Conservation (phyloP, 2,888 invertebrate genomes). For the Aporophyla nigra region DNA sequence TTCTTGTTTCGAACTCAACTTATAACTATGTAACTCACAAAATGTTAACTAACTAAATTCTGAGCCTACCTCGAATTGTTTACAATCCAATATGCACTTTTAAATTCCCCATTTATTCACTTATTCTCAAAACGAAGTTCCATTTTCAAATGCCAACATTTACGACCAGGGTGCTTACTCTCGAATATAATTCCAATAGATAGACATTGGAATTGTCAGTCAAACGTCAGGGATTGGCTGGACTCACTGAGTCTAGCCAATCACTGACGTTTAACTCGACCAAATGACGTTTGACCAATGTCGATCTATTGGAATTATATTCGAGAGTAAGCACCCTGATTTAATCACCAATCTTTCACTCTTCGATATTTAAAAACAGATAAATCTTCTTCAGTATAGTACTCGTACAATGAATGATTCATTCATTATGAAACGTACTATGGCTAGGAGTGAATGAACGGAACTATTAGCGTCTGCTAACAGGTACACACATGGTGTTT, state of each 20-base stretch:
- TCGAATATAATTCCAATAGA: too few relatives aligned
- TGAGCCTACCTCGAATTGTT: neutral
- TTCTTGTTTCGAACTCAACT: neutral
- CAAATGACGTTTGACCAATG: too few relatives aligned
- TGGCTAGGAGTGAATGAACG: constrained; percentile 63
- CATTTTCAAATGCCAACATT: neutral
- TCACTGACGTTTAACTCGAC: too few relatives aligned
- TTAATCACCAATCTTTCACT: constrained; percentile 7
- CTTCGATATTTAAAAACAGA: constrained; percentile 13
- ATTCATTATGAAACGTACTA: constrained; percentile 52
- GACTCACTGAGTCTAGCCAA: too few relatives aligned
- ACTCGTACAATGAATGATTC: constrained; percentile 56
- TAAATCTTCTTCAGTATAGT: constrained; percentile 14
- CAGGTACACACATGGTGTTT: constrained; percentile 54
- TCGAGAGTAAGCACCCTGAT: too few relatives aligned
- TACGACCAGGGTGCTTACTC: too few relatives aligned
- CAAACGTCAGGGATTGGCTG: too few relatives aligned
- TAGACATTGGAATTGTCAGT: too few relatives aligned
- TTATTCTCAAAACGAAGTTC: neutral
- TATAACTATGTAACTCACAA: neutral
- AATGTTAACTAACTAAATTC: neutral
- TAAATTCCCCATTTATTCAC: neutral
- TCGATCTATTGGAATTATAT: too few relatives aligned
- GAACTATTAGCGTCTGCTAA: constrained; percentile 61
- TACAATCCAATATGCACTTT: neutral